Base-by-base conservation (phyloP, 2,113 vertebrate genomes). In the Hippolais icterina region DNA sequence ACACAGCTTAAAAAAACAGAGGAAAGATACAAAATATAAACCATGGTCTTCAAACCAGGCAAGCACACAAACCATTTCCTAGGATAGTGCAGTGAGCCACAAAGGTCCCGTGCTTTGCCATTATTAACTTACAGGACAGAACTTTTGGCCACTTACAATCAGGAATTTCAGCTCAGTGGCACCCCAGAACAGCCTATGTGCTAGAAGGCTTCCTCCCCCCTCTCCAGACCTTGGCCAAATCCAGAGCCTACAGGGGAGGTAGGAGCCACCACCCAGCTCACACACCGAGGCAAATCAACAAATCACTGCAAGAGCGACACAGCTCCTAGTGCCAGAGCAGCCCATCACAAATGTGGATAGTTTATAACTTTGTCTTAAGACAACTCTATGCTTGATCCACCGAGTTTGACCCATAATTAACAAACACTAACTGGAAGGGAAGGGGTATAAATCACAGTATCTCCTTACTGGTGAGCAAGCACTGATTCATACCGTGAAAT, bases 11-110 rank as follows among this genome's bases (percentile, higher is more conserved):
- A 90, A 91, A 91, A 87, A 66, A 70, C 52, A 70, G 50, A 80
- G 35, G 39, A 92, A 92, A 93, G 15, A 83, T 23, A 63, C 7
- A 83, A 86, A 95, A 90, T 15, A 65, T 31, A 88, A 89, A 41
- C 46, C 10, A 41, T 0, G 0, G 42, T 74, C 66, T 90, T 90
- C 63, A 93, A 86, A 94, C 10, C 20, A 86, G 44, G 33, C 29
- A 78, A 86, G 42, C 71, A 96, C 93, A 88, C 60, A 96, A 88
- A 88, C 21, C 28, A 66, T 25, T 88, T 90, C 83, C 71, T 83
- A 83, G 44, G 94, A 87, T 8, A 84, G 54, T 12, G 12, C 3
- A 70, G 50, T 12, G n/a, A 81, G 52, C n/a, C 64, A 71, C 4
- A 2, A 66, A 72, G 49, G 49, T 25, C 71, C 47, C n/a, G n/a